These are phyloP conservation scores for Gallinago solitaria DNA, from an alignment of 2,797 vertebrate genomes.

Conservation along the genomic window DNA sequence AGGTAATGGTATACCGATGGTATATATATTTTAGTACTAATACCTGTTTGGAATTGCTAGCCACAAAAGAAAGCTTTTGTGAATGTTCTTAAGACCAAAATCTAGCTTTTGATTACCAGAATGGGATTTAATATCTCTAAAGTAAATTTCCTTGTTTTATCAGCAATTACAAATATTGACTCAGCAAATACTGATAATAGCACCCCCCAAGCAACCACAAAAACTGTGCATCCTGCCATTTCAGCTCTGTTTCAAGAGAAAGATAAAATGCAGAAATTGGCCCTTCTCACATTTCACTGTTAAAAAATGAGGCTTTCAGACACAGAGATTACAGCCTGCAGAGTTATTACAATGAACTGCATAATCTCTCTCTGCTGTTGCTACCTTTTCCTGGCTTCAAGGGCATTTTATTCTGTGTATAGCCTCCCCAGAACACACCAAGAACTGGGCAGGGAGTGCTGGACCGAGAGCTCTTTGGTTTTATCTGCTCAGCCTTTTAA, in stretches of 20 bases:
- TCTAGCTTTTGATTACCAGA: neutral
- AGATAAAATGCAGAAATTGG: neutral
- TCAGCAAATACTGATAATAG: neutral
- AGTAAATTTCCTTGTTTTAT: neutral
- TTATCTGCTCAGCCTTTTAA: neutral
- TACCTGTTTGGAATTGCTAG: neutral
- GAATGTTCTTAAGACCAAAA: neutral
- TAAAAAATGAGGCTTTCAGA: constrained; percentile 24
- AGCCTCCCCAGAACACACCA: neutral
- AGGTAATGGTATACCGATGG: neutral
- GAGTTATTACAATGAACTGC: neutral
- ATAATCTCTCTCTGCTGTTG: neutral
- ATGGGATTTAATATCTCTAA: neutral
- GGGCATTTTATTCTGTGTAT: neutral
- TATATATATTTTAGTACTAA: neutral
- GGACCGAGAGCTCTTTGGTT: neutral
- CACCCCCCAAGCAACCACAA: neutral
- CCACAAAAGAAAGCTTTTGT: neutral
- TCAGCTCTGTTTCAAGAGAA: constrained; percentile 12
- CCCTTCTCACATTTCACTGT: constrained; percentile 9
- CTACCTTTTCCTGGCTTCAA: neutral
- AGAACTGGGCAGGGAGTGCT: neutral
- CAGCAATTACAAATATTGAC: neutral
- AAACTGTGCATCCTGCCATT: neutral
- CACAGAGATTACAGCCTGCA: neutral